These are phyloP conservation scores for Incurvaria masculella DNA, from an alignment of 2,888 invertebrate species.

Conservation along the genomic window DNA sequence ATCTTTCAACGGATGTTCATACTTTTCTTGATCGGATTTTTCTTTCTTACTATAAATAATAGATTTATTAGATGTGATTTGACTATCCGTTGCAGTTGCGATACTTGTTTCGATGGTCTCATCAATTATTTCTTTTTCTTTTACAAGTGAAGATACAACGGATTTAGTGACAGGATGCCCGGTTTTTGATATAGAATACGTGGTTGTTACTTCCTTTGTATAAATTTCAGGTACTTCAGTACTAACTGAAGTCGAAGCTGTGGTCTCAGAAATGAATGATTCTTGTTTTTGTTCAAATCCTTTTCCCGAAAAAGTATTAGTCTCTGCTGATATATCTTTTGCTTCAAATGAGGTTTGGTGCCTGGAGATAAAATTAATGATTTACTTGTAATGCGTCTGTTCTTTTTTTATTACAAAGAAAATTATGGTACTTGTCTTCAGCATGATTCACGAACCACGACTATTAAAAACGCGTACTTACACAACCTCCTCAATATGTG, in stretches of 20 bases:
- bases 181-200: slow-evolving; percentile 22
- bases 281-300: neutral
- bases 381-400: slow-evolving; percentile 26
- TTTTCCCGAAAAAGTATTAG: too few relatives aligned
- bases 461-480: slow-evolving; percentile 24
- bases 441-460: slow-evolving; percentile 51
- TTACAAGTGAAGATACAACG: slow-evolving; percentile 8
- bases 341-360: neutral
- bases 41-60: too few relatives aligned
- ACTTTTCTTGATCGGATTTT: too few relatives aligned
- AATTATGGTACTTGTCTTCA: slow-evolving; percentile 40
- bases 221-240: slow-evolving; percentile 19
- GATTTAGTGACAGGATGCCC: slow-evolving; percentile 22
- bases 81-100: too few relatives aligned
- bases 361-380: neutral
- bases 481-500: slow-evolving; percentile 49
- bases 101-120: neutral
- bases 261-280: neutral
- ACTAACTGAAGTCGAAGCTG: slow-evolving; percentile 2
- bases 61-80: too few relatives aligned
- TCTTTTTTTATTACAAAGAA: slow-evolving; percentile 48
- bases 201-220: slow-evolving; percentile 27
- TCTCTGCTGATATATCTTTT: neutral
- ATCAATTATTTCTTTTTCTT: neutral
- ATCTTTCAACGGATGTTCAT: too few relatives aligned